Conservation (phyloP, 2,113 vertebrate genomes). For the Dasypus novemcinctus region DNA sequence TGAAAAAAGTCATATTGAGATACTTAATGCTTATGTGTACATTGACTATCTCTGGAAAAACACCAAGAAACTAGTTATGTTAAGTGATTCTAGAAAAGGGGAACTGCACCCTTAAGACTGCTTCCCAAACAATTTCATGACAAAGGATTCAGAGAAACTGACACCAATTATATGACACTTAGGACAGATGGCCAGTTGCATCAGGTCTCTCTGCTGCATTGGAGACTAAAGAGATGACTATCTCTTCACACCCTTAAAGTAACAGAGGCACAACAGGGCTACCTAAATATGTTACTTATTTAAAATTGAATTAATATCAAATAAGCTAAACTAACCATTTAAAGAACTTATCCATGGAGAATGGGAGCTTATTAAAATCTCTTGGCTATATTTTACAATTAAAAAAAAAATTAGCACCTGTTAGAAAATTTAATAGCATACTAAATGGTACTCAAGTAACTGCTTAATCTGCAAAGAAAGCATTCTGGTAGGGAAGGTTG, state of each 20-base stretch:
- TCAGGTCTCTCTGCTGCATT: background rate
- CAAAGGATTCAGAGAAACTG: background rate
- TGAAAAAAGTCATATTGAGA: background rate
- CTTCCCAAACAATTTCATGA: background rate
- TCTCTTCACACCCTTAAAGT: background rate
- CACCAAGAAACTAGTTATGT: background rate
- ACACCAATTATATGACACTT: background rate
- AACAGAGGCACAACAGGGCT: background rate
- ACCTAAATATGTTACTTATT: background rate
- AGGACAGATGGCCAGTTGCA: background rate
- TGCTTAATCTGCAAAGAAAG: background rate
- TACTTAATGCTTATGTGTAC: background rate
- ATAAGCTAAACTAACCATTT: background rate
- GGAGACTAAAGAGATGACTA: background rate
- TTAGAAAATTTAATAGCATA: background rate
- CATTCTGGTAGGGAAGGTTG: background rate
- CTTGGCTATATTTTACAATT: background rate
- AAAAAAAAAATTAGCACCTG: background rate
- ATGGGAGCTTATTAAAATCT: background rate
- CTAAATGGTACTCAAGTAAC: background rate
- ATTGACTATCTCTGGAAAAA: background rate
- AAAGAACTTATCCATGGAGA: background rate
- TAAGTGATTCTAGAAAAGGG: background rate
- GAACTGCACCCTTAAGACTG: background rate
- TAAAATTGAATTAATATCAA: slow-evolving; percentile 8